Percentiles rank a stretch among this genome's conserved stretches.
These are phyloP conservation scores for Drosophila burlai DNA, from an alignment of 1,140 invertebrate species.

Conservation along the genomic window DNA sequence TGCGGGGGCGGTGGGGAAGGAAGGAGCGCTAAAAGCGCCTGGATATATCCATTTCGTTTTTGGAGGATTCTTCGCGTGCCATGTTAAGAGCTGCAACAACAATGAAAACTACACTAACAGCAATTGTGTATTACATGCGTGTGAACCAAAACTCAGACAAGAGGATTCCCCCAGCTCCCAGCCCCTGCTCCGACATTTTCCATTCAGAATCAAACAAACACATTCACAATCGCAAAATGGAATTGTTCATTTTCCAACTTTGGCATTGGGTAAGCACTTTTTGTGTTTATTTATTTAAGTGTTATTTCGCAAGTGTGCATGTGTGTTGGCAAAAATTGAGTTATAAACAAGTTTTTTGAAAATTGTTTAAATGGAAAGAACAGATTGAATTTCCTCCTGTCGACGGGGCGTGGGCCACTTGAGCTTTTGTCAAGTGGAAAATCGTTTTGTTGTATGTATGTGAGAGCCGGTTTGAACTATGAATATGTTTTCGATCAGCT, in stretches of 20 bases:
- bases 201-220: constrained; percentile 52
- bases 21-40: constrained; percentile 36
- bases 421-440: constrained; percentile 82
- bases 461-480: constrained; percentile 42
- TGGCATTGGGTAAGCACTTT: constrained; percentile 59
- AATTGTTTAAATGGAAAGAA: constrained; percentile 83
- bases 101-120: constrained; percentile 54
- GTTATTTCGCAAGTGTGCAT: constrained; percentile 61
- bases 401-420: constrained; percentile 65
- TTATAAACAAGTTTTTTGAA: constrained; percentile 82
- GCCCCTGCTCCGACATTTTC: constrained; percentile 7
- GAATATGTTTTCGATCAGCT: constrained; percentile 77
- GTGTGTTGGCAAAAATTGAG: constrained; percentile 68
- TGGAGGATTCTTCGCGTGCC: constrained; percentile 81
- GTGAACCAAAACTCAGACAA: constrained; percentile 68
- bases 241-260: constrained; percentile 67
- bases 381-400: constrained; percentile 73
- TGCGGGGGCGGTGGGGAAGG: constrained; percentile 10
- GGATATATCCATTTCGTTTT: constrained; percentile 79
- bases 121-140: constrained; percentile 76
- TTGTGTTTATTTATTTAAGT: constrained; percentile 84
- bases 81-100: constrained; percentile 77
- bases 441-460: constrained; percentile 72
- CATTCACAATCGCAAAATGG: constrained; percentile 63
- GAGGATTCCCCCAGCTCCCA: constrained; percentile 22